Evolutionary conservation across 1,140 invertebrate genomes (phyloP).

Genomic region (Drosophila prosaltans): DNA sequence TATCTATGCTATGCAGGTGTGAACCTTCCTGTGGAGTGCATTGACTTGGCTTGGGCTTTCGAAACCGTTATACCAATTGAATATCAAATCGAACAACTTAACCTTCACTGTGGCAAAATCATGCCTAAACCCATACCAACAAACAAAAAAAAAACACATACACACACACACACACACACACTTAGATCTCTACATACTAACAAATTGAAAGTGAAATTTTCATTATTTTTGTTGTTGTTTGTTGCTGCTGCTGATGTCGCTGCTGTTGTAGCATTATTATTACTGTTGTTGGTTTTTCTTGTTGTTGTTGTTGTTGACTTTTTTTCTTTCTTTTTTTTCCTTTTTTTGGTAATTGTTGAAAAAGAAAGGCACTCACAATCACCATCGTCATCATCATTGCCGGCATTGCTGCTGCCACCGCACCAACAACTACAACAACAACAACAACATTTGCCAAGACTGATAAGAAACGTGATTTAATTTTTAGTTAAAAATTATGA

Average conservation of each 20-base stretch:
- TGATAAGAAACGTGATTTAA: conserved; percentile 80
- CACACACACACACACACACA: conserved; percentile 31
- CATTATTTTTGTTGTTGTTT: conserved; percentile 54
- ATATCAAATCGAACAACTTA: conserved; percentile 72
- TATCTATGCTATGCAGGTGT: conserved; percentile 53
- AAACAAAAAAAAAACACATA: conserved; percentile 29
- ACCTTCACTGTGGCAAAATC: conserved; percentile 72
- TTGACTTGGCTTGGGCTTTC: conserved; percentile 62
- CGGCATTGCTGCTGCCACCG: neutral
- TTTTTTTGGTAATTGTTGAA: conserved; percentile 74
- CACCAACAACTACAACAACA: conserved; percentile 14
- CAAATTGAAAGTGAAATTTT: conserved; percentile 76
- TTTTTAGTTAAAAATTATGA: conserved; percentile 75
- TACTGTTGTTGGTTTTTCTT: conserved; percentile 19
- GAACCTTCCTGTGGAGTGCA: conserved; percentile 43
- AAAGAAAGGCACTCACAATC: conserved; percentile 75
- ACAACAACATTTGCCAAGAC: conserved; percentile 11
- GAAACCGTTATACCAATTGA: conserved; percentile 72
- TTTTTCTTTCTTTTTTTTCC: conserved; percentile 55
- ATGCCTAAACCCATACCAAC: conserved; percentile 74
- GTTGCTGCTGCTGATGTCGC: conserved; percentile 23
- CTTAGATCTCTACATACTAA: conserved; percentile 12
- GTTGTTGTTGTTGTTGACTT: conserved; percentile 19
- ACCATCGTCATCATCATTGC: conserved; percentile 11
- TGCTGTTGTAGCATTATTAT: conserved; percentile 46